Evolutionary conservation across 1,140 invertebrate genomes (phyloP).

Genomic region (Chironomus tepperi): DNA sequence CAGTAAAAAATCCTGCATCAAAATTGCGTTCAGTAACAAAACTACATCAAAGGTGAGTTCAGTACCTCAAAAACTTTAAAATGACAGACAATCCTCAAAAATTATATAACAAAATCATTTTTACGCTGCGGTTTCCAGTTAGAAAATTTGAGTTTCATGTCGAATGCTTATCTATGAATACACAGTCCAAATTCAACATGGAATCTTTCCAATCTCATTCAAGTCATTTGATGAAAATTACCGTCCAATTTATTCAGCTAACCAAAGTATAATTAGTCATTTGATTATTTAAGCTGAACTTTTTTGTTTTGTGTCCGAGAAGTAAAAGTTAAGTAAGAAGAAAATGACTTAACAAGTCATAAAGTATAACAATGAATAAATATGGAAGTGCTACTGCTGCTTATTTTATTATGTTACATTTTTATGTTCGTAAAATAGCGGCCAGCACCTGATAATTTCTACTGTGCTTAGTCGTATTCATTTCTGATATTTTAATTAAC

Average conservation of each 20-base stretch:
- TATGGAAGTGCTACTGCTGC: conserved; percentile 10
- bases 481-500: conserved; percentile 1
- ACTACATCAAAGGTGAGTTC: too few relatives aligned
- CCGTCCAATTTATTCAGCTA: neutral
- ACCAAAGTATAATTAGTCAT: conserved; percentile 14
- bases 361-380: neutral
- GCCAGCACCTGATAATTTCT: too few relatives aligned
- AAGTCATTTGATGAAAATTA: neutral
- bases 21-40: too few relatives aligned
- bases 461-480: too few relatives aligned
- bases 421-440: too few relatives aligned
- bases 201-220: neutral
- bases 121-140: too few relatives aligned
- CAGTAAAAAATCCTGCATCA: too few relatives aligned
- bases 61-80: too few relatives aligned
- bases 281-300: neutral
- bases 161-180: conserved; percentile 3
- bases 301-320: neutral
- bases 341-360: conserved; percentile 8
- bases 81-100: too few relatives aligned
- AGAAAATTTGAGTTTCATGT: neutral
- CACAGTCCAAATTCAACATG: neutral
- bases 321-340: neutral
- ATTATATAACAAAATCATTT: too few relatives aligned
- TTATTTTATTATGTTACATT: too few relatives aligned